A percentile compares a stretch with the other conserved stretches of the same genome.
Conservation (phyloP, 2,888 invertebrate species). For the Acronicta psi region DNA sequence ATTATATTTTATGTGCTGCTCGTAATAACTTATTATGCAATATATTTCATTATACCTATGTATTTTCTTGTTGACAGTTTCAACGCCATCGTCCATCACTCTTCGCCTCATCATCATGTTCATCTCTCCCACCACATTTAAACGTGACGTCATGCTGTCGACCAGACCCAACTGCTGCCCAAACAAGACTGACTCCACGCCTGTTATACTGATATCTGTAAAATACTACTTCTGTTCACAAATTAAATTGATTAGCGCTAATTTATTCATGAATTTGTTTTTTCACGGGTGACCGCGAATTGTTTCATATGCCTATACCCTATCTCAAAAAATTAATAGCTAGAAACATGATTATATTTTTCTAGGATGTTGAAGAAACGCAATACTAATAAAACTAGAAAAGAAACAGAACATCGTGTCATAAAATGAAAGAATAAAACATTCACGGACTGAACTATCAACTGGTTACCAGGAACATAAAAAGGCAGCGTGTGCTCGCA, state of each 20-base stretch:
- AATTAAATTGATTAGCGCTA: slow-evolving; percentile 51
- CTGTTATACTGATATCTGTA: slow-evolving; percentile 31
- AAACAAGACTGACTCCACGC: slow-evolving; percentile 36
- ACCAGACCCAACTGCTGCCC: slow-evolving; percentile 21
- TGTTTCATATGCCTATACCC: too few relatives aligned
- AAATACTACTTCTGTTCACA: slow-evolving; percentile 29
- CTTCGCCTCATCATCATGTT: slow-evolving; percentile 86
- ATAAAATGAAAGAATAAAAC: too few relatives aligned
- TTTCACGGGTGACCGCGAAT: not conserved
- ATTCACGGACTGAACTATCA: too few relatives aligned
- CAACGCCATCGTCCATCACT: slow-evolving; percentile 89
- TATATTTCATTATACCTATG: not conserved
- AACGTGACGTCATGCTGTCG: slow-evolving; percentile 25
- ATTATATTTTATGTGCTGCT: not conserved
- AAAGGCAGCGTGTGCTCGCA: too few relatives aligned
- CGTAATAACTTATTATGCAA: not conserved
- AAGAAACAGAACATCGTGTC: too few relatives aligned
- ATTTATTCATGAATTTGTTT: slow-evolving; percentile 17
- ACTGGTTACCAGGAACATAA: too few relatives aligned
- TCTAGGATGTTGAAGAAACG: too few relatives aligned
- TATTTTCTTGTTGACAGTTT: slow-evolving; percentile 78
- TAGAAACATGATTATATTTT: too few relatives aligned
- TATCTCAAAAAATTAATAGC: too few relatives aligned
- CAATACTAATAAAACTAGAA: too few relatives aligned
- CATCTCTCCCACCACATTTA: slow-evolving; percentile 78